Conservation (phyloP, 2,888 invertebrate genomes). For the Chelonus formosanus region DNA sequence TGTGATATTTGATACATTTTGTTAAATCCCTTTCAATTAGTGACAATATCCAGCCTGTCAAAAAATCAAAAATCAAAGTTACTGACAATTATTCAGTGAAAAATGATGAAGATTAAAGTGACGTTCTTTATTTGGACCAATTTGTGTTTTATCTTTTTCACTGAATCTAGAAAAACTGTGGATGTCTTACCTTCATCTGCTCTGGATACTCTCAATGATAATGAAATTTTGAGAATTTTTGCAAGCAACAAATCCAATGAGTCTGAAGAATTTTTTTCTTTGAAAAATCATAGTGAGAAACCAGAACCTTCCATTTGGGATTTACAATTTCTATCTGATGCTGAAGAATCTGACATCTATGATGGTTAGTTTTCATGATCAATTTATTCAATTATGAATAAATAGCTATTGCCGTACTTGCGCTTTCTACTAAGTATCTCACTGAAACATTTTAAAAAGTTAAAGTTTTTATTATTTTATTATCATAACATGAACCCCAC, state of each 20-base stretch:
- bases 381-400: too few species aligned
- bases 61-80: not conserved
- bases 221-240: slow-evolving; percentile 54
- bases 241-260: slow-evolving; percentile 43
- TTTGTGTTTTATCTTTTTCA: slow-evolving; percentile 23
- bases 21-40: not conserved
- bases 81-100: not conserved
- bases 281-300: slow-evolving; percentile 43
- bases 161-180: slow-evolving; percentile 46
- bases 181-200: slow-evolving; percentile 43
- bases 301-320: slow-evolving; percentile 14
- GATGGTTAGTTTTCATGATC: too few species aligned
- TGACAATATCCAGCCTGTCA: too few species aligned
- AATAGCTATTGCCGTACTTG: too few species aligned
- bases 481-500: too few species aligned
- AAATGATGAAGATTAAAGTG: not conserved
- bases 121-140: slow-evolving; percentile 17
- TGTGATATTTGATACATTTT: too few species aligned
- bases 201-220: slow-evolving; percentile 49
- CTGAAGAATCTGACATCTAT: too few species aligned
- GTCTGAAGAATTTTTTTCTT: slow-evolving; percentile 10
- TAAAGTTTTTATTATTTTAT: too few species aligned
- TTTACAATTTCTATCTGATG: slow-evolving; percentile 5
- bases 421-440: too few species aligned
- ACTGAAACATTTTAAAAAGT: too few species aligned